Percentiles rank a stretch among this genome's conserved stretches.
phyloP scores from a whole-genome alignment of 2,113 vertebrate species.

The Epinephelus cyanopodus region DNA sequence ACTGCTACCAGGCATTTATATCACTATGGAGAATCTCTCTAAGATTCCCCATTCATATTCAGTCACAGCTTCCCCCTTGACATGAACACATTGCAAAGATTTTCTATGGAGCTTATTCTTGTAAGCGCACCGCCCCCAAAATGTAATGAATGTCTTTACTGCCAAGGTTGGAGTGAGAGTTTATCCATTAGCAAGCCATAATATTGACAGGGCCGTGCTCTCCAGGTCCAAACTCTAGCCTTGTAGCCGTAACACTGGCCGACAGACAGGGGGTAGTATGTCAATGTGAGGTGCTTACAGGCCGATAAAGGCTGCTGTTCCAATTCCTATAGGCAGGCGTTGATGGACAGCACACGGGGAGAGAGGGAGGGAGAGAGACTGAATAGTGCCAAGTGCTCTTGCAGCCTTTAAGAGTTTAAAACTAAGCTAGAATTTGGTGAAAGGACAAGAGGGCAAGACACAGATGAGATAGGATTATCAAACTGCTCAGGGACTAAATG shows the following conservation, averaged over 20 bases:
- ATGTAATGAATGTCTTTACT: conserved; percentile 57
- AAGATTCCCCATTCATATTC: conserved; percentile 46
- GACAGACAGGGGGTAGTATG: conserved; percentile 72
- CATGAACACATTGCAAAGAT: conserved; percentile 41
- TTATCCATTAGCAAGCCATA: conserved; percentile 74
- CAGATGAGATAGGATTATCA: conserved; percentile 57
- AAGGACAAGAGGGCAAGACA: conserved; percentile 48
- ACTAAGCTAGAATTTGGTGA: conserved; percentile 54
- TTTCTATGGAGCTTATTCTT: conserved; percentile 41
- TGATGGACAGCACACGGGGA: conserved; percentile 65
- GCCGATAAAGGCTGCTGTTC: conserved; percentile 73
- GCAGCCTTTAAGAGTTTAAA: conserved; percentile 47
- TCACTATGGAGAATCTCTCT: conserved; percentile 45
- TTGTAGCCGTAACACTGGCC: conserved; percentile 74
- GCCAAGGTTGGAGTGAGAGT: conserved; percentile 68
- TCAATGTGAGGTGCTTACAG: conserved; percentile 78
- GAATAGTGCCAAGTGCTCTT: conserved; percentile 40
- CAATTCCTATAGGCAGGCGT: conserved; percentile 66
- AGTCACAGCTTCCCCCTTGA: conserved; percentile 44
- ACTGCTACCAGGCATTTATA: conserved; percentile 60
- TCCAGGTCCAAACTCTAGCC: conserved; percentile 66
- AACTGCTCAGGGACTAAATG: conserved; percentile 53
- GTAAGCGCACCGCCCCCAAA: conserved; percentile 36
- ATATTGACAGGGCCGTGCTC: conserved; percentile 79
- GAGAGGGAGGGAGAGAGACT: conserved; percentile 15